Evolutionary conservation across 2,888 invertebrate species (phyloP), one percentile per base, ranked within the genome.

Genomic region (Caenorhabditis sp.): DNA sequence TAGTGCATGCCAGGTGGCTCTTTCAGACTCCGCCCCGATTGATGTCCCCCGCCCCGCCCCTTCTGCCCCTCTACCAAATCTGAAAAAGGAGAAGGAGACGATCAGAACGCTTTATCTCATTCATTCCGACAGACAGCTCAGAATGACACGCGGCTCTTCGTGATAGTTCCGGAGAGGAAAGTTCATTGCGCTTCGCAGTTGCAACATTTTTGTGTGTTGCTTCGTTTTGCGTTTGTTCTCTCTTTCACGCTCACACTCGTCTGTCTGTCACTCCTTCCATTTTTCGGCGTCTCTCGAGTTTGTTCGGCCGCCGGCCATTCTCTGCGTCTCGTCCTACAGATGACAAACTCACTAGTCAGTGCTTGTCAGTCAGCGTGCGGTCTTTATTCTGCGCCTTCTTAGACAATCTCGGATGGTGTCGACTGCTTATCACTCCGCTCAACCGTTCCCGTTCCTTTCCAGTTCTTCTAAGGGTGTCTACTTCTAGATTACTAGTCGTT

Each of bases 311-410:
- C 68, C 43, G 45, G 68, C 68, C 68, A 59, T 58, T 68, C 68
- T 68, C 68, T 68, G 68, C 68, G 68, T 68, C 68, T 68, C 58
- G 9, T 27, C 53, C n/a, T 43, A 45, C 45, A 48, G 39, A 46
- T 65, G 65, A 65, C 65, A 65, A 58, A 68, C 58, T 59, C 68
- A n/a, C n/a, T n/a, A n/a, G n/a, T n/a, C n/a, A n/a, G n/a, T n/a
- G n/a, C n/a, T n/a, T n/a, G n/a, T n/a, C n/a, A n/a, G 66, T 53
- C 48, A 39, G 56, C 45, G 43, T 55, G 46, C 27, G 45, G 55
- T 26, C 53, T 55, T 52, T 43, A 26, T 48, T 30, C 35, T 13
- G 37, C 35, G 53, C 43, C 50, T 56, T 50, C 56, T 41, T 46
- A 62, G 62, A 52, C 62, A 62, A 62, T 45, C 53, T 53, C 32